These are phyloP conservation scores for Nyctereutes procyonoides DNA, from an alignment of 2,113 vertebrate species.

Conservation along the genomic window DNA sequence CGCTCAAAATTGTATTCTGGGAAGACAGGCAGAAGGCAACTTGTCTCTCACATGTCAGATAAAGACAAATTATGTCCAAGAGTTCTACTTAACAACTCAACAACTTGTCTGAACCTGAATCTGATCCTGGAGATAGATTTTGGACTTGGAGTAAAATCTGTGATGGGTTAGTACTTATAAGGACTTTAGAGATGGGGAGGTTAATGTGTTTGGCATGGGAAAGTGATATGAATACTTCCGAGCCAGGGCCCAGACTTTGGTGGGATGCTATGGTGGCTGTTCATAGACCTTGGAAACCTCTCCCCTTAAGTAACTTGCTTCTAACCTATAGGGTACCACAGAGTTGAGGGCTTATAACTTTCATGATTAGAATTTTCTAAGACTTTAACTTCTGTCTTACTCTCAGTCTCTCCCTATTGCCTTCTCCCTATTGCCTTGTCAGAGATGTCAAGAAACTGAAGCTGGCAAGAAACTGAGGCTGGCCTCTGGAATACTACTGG, in stretches of 20 bases:
- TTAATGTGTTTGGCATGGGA: not conserved
- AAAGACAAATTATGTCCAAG: not conserved
- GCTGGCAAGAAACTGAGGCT: not conserved
- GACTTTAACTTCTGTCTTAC: not conserved
- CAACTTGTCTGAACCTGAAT: too few relatives aligned
- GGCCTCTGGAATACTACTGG: not conserved
- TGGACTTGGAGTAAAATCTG: not conserved
- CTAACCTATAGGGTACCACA: not conserved
- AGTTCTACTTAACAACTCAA: not conserved
- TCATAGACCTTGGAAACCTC: not conserved
- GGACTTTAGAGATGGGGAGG: not conserved
- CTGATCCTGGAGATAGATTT: not conserved
- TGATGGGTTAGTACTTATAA: not conserved
- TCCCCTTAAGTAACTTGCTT: not conserved
- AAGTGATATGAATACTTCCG: not conserved
- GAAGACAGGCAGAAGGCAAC: not conserved
- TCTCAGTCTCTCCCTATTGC: not conserved
- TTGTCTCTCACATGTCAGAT: not conserved
- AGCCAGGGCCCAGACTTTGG: not conserved
- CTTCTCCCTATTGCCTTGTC: not conserved
- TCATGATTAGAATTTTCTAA: not conserved
- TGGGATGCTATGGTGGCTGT: not conserved
- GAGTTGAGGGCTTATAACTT: not conserved
- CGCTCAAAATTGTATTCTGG: accelerated
- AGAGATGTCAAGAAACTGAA: not conserved